Evolutionary conservation across 1,140 invertebrate genomes (phyloP), one percentile per base, ranked within the genome.

Genomic region (Nephotettix cincticeps): DNA sequence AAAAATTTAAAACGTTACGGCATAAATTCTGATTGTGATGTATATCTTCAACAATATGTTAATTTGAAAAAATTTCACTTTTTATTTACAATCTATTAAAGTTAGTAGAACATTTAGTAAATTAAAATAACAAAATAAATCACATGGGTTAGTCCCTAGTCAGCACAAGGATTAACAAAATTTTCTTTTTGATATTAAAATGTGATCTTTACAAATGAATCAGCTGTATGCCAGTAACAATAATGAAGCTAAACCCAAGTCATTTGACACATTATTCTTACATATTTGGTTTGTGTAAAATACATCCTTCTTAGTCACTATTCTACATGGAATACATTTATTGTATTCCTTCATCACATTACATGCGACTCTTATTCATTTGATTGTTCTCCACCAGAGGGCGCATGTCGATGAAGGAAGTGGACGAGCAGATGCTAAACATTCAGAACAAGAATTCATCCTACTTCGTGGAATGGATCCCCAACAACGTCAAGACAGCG

Each of bases 391-490:
- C 56, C 29, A n/a, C 29, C 45, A 83, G 91, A n/a, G 84, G 84
- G 0, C 82, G 84, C 63, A 83, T 84, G 81, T 84, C 84, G 11
- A 93, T 92, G 90, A 91, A 90, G 80, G 90, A 92, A 80, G 90
- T 95, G 9, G 92, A 94, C 75, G 88, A 90, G 73, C 88, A 90
- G 76, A 86, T 91, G 86, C 79, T 91, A 56, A 88, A 87, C 70
- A 81, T 88, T 11, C 89, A 90, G 76, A 87, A 87, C 75, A 90
- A 89, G 77, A 90, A 89, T 77, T 84, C 82, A 61, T 77, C 78
- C 56, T 88, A 88, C 76, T 90, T 89, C 73, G 87, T 88, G 6
- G 85, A 87, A 76, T 89, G 88, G 87, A 89, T 89, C 71, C 88
- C 83, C 0, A 83, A 83, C 65, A 84, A 84, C 70, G 81, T 84